Evolutionary conservation across 2,113 vertebrate genomes (phyloP).

Genomic region (Noctilio leporinus): DNA sequence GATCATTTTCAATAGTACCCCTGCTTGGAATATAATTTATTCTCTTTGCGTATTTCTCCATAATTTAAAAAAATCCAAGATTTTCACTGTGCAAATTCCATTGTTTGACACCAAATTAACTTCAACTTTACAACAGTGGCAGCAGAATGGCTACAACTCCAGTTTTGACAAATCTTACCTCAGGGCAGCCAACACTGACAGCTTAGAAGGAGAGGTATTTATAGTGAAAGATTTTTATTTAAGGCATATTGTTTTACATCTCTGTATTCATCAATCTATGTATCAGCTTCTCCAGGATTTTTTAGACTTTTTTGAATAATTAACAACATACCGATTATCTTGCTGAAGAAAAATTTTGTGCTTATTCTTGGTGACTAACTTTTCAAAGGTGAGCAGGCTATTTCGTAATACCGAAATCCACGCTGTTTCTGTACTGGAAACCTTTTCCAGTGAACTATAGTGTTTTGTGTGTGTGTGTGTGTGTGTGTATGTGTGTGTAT

Average conservation of each 20-base stretch:
- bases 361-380: background rate
- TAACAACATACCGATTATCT: constrained; percentile 2
- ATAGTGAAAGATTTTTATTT: background rate
- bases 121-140: background rate
- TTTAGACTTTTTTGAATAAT: background rate
- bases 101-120: background rate
- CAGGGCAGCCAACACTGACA: background rate
- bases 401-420: background rate
- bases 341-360: constrained; percentile 12
- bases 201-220: background rate
- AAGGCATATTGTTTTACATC: background rate
- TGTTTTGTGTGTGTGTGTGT: background rate
- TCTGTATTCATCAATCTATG: background rate
- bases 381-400: background rate
- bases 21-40: background rate
- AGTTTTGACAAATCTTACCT: background rate
- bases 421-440: background rate
- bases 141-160: background rate
- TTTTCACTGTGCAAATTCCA: background rate
- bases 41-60: background rate
- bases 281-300: background rate
- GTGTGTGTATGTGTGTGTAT: no score
- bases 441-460: background rate
- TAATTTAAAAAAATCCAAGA: background rate
- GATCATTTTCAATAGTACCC: background rate